Evolutionary conservation across 2,797 vertebrate genomes (phyloP).

Genomic region (Cynopterus sphinx): DNA sequence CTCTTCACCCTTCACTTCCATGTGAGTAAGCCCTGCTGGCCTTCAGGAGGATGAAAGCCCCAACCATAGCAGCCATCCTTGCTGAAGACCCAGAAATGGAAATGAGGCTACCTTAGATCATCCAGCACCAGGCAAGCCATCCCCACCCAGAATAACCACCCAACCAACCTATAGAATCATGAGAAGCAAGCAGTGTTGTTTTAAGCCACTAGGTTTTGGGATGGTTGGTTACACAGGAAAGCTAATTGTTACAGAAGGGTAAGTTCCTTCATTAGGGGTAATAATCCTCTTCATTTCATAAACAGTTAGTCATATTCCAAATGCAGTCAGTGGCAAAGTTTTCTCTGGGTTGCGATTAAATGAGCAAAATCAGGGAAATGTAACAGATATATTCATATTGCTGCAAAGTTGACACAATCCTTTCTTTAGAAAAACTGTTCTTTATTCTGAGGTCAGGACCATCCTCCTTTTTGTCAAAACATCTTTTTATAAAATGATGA

Average conservation of each 20-base stretch:
- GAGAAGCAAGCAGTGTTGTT: not conserved
- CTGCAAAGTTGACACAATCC: not conserved
- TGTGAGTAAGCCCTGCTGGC: not conserved
- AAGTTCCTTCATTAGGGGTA: not conserved
- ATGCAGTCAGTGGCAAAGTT: not conserved
- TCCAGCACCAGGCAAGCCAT: not conserved
- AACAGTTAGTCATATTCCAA: not conserved
- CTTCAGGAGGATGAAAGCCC: not conserved
- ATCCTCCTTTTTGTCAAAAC: not conserved
- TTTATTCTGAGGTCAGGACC: not conserved
- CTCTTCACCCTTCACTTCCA: not conserved
- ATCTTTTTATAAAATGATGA: not conserved
- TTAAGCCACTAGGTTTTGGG: not conserved
- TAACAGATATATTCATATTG: not conserved
- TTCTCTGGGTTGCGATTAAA: not conserved
- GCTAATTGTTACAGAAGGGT: not conserved
- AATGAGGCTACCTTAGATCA: not conserved
- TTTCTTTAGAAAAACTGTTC: not conserved
- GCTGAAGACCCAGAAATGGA: not conserved
- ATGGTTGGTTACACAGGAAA: not conserved
- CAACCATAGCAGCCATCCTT: not conserved
- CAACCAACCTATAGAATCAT: not conserved
- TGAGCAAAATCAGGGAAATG: not conserved
- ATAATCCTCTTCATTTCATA: not conserved
- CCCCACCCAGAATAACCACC: not conserved